Conservation (phyloP, 2,888 invertebrate genomes). For the Ornithoptera priamus region DNA sequence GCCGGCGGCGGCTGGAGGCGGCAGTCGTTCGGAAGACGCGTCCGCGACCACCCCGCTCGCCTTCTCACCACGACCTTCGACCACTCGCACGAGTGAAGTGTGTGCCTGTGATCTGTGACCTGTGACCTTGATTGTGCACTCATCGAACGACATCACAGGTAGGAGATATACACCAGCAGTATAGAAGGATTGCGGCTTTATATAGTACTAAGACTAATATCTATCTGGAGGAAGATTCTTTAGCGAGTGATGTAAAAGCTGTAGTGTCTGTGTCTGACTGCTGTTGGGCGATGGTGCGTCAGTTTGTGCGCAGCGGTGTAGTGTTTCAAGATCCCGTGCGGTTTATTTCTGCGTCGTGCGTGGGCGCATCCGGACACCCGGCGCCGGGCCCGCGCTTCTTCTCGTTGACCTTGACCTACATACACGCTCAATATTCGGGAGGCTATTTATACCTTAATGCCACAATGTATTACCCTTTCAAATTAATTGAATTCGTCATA, state of each 20-base stretch:
- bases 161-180: constrained; percentile 20
- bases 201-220: too few relatives aligned
- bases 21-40: constrained; percentile 77
- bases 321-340: constrained; percentile 70
- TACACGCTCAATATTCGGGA: constrained; percentile 27
- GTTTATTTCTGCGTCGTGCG: constrained; percentile 69
- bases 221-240: too few relatives aligned
- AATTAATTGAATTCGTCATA: too few relatives aligned
- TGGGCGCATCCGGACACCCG: constrained; percentile 50
- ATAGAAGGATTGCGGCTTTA: too few relatives aligned
- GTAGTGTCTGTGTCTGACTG: too few relatives aligned
- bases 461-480: not conserved
- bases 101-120: constrained; percentile 70
- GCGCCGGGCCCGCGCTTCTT: constrained; percentile 32
- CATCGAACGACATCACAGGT: constrained; percentile 39
- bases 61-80: constrained; percentile 70
- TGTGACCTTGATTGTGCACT: constrained; percentile 47
- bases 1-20: constrained; percentile 46
- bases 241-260: too few relatives aligned
- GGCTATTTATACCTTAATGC: constrained; percentile 22
- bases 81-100: constrained; percentile 73
- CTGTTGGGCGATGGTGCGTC: not conserved
- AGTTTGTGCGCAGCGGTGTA: constrained; percentile 50
- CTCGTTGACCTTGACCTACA: constrained; percentile 72
- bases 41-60: constrained; percentile 71